Base-by-base conservation (phyloP, 2,888 invertebrate species). In the Troglohyphantes excavatus region DNA sequence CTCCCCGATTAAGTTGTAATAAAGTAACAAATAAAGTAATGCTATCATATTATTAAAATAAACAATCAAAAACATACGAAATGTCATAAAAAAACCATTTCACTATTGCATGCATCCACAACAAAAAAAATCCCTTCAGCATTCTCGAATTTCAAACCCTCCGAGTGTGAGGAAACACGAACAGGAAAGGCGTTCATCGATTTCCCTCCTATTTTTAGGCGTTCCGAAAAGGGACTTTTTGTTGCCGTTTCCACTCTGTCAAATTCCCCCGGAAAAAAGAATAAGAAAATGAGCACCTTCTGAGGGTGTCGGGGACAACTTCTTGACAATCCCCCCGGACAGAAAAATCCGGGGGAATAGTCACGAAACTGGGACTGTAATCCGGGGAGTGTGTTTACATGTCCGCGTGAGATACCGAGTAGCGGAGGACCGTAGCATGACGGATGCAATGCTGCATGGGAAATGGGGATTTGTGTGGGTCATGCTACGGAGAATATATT, bases 181-280 rank as follows among this genome's bases (percentile, higher is more conserved):
- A 17, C n/a, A 29, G 11, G 23, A 46, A 39, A 43, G n/a, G 11
- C 6, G n/a, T n/a, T 19, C 73, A 83, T 83, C 83, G 83, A 83
- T 83, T 83, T 83, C 26, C 39, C 59, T 27, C 72, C 83, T 83
- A 83, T 83, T 83, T 83, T 83, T 83, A 83, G 83, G 73, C 65
- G 21, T 39, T 33, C 9, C 29, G 27, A 59, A 39, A 23, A 82
- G 70, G 19, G 23, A 73, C 23, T 65, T 83, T 72, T 83, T 73
- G 46, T 73, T 83, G 73, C 83, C 43, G 27, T 73, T 73, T 83
- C 73, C 83, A 46, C 73, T 46, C 65, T 46, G 43, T 65, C 83
- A 63, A 33, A 46, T 65, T 73, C 43, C 46, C 21, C 63, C 53
- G 13, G 9, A 13, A 53, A 39, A 61, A 72, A 82, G 70, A 82